These are phyloP conservation scores for Holocentrus rufus DNA, from an alignment of 2,797 vertebrate genomes.

Conservation along the genomic window DNA sequence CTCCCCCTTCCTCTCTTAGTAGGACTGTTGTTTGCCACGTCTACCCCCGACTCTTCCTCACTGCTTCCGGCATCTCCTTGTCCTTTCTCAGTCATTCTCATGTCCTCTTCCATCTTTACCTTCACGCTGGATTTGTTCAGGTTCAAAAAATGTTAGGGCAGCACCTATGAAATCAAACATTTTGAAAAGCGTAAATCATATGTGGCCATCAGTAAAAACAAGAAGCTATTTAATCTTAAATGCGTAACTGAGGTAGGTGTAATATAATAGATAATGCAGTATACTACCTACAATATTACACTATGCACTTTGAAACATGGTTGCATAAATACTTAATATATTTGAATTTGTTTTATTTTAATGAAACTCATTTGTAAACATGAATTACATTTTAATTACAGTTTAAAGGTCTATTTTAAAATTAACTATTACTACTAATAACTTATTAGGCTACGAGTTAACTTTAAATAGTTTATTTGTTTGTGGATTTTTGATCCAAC, in stretches of 20 bases:
- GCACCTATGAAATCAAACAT: constrained; percentile 42
- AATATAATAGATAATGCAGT: background rate
- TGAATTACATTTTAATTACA: too few species aligned
- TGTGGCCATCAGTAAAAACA: background rate
- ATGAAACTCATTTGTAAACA: too few species aligned
- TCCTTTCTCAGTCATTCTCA: constrained; percentile 28
- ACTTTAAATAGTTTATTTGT: too few species aligned
- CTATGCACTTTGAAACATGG: too few species aligned
- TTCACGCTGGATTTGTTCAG: constrained; percentile 19
- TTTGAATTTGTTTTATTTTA: too few species aligned
- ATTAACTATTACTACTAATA: too few species aligned
- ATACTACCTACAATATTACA: too few species aligned
- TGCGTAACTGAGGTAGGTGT: background rate
- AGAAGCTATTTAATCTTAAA: background rate
- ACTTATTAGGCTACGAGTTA: too few species aligned
- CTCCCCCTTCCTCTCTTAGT: constrained; percentile 62
- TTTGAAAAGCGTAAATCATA: constrained; percentile 2
- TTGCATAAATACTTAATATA: too few species aligned
- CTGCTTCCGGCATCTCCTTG: constrained; percentile 44
- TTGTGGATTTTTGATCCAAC: too few species aligned
- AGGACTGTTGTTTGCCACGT: constrained; percentile 39
- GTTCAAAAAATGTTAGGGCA: constrained; percentile 1
- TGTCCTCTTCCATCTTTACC: constrained; percentile 61
- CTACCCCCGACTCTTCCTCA: constrained; percentile 43
- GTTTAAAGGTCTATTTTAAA: too few species aligned